phyloP scores from a whole-genome alignment of 2,888 invertebrate species.

The Fragum sueziense region DNA sequence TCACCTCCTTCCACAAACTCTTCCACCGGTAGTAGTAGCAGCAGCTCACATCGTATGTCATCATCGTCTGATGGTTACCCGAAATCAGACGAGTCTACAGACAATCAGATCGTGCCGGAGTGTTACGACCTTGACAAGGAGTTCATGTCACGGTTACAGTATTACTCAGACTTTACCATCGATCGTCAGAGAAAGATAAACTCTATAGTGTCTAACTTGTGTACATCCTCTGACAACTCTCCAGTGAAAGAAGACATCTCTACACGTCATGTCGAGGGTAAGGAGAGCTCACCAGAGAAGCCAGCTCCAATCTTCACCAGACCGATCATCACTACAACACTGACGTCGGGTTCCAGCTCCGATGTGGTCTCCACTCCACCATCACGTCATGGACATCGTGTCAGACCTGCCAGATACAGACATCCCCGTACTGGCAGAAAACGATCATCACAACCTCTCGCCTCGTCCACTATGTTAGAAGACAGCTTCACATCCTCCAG shows the following conservation, averaged over 20 bases:
- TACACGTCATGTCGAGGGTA: slow-evolving; percentile 68
- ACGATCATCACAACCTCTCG: slow-evolving; percentile 68
- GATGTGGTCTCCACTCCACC: slow-evolving; percentile 58
- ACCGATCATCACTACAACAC: slow-evolving; percentile 45
- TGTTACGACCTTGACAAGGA: slow-evolving; percentile 70
- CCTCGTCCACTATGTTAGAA: slow-evolving; percentile 72
- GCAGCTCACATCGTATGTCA: slow-evolving; percentile 52
- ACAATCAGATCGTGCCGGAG: slow-evolving; percentile 71
- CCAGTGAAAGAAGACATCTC: slow-evolving; percentile 61
- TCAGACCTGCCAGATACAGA: slow-evolving; percentile 50
- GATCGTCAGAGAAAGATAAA: slow-evolving; percentile 75
- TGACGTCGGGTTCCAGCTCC: slow-evolving; percentile 59
- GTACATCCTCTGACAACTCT: slow-evolving; percentile 43
- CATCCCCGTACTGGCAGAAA: slow-evolving; percentile 58
- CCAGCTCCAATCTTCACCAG: slow-evolving; percentile 53
- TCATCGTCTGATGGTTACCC: slow-evolving; percentile 69
- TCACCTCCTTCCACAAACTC: slow-evolving; percentile 56
- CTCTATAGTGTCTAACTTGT: slow-evolving; percentile 54
- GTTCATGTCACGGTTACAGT: slow-evolving; percentile 72
- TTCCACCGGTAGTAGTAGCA: slow-evolving; percentile 44
- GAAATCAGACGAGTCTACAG: slow-evolving; percentile 66
- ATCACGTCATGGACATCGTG: slow-evolving; percentile 46
- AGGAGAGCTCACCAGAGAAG: slow-evolving; percentile 61
- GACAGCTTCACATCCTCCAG: slow-evolving; percentile 66
- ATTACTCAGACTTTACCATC: slow-evolving; percentile 76